phyloP scores from a whole-genome alignment of 2,888 invertebrate species.

The Chirona hameri region DNA sequence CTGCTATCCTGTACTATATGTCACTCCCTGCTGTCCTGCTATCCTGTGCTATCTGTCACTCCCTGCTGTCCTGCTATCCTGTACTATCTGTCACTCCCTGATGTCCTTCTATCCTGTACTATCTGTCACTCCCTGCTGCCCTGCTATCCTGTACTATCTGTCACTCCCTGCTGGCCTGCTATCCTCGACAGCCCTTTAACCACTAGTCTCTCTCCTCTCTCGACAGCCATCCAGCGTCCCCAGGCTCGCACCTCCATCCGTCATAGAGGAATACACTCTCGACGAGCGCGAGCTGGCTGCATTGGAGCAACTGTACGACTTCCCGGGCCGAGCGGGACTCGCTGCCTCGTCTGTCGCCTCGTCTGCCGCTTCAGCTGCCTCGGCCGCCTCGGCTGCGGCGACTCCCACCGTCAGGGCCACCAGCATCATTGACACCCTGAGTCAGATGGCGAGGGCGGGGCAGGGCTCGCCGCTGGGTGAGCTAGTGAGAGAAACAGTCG shows the following conservation, averaged over 20 bases:
- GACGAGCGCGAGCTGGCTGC: constrained; percentile 25
- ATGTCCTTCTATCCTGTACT: too few relatives aligned
- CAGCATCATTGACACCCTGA: background rate
- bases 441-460: background rate
- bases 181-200: too few relatives aligned
- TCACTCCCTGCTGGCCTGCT: too few relatives aligned
- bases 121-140: too few relatives aligned
- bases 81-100: too few relatives aligned
- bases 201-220: background rate
- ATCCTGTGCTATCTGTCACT: too few relatives aligned
- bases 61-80: too few relatives aligned
- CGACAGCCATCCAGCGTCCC: background rate
- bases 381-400: too few relatives aligned
- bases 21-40: too few relatives aligned
- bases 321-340: background rate
- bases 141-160: too few relatives aligned
- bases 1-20: too few relatives aligned
- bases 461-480: background rate
- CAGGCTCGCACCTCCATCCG: background rate
- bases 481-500: background rate
- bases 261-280: background rate
- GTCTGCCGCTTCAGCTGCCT: too few relatives aligned
- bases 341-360: background rate
- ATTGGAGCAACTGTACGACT: constrained; percentile 1
- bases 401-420: background rate